Conservation (phyloP, 2,113 vertebrate genomes). For the Serinus canaria region DNA sequence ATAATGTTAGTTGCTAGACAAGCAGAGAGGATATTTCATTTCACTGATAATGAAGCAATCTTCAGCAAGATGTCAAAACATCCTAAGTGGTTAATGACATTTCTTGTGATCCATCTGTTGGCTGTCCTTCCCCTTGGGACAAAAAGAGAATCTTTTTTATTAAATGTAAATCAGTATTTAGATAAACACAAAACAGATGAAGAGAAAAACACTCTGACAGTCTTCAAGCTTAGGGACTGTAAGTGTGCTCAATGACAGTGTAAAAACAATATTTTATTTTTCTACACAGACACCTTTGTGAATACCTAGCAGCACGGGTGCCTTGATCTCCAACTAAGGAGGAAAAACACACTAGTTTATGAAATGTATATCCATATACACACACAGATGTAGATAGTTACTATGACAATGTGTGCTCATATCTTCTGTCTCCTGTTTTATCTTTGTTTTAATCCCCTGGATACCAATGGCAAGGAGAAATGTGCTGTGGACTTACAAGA, state of each 20-base stretch:
- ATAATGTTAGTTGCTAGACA: background rate
- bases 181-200: conserved; percentile 10
- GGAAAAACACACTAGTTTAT: background rate
- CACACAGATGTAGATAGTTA: background rate
- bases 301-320: background rate
- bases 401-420: background rate
- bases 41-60: conserved; percentile 14
- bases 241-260: background rate
- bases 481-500: background rate
- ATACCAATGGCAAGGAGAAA: background rate
- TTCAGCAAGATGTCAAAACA: conserved; percentile 3
- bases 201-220: background rate
- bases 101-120: background rate
- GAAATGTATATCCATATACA: background rate
- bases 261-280: background rate
- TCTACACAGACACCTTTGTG: background rate
- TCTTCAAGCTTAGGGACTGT: background rate
- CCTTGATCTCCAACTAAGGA: background rate
- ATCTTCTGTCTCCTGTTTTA: background rate
- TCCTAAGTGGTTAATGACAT: background rate
- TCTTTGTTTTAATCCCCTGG: background rate
- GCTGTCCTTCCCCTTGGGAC: background rate
- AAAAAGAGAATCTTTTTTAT: background rate
- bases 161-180: conserved; percentile 8
- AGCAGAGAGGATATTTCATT: background rate